Percentiles rank a stretch among this genome's conserved stretches.
Evolutionary conservation across 2,888 invertebrate species (phyloP).

Genomic region (Megastigmus dorsalis): DNA sequence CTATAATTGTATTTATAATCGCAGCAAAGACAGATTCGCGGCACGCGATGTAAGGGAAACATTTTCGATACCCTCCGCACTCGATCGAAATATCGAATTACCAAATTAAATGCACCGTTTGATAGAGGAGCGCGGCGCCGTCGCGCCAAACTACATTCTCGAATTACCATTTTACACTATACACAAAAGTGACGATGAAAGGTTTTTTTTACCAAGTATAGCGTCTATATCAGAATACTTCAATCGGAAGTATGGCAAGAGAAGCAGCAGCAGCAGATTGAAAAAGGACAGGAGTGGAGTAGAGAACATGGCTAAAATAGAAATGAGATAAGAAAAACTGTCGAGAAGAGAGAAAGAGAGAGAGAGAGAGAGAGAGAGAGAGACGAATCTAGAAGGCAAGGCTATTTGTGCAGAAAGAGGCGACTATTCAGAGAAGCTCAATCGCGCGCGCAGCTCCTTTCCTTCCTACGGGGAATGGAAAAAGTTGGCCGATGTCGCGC

Average conservation of each 20-base stretch:
- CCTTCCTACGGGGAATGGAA: conserved; percentile 57
- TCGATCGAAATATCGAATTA: no score
- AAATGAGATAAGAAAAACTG: conserved; percentile 25
- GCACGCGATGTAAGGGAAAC: no score
- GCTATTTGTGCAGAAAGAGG: conserved; percentile 55
- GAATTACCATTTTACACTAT: no score
- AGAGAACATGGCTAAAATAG: conserved; percentile 28
- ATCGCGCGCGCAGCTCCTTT: conserved; percentile 48
- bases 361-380: not conserved
- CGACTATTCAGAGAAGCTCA: conserved; percentile 58
- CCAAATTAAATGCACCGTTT: no score
- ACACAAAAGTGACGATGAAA: not conserved
- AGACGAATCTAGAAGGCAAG: conserved; percentile 12
- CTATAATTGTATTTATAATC: no score
- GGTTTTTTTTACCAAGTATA: not conserved
- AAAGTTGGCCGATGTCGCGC: conserved; percentile 54
- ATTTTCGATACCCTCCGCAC: no score
- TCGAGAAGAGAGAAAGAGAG: not conserved
- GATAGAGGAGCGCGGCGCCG: no score
- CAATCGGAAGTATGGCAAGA: conserved; percentile 1
- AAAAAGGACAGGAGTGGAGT: conserved; percentile 14
- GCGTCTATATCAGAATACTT: conserved; percentile 12
- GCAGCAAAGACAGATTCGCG: no score
- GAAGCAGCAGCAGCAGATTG: conserved; percentile 10
- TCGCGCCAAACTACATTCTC: no score